These are phyloP conservation scores for Acleris literana DNA, from an alignment of 2,888 invertebrate species.

Conservation along the genomic window DNA sequence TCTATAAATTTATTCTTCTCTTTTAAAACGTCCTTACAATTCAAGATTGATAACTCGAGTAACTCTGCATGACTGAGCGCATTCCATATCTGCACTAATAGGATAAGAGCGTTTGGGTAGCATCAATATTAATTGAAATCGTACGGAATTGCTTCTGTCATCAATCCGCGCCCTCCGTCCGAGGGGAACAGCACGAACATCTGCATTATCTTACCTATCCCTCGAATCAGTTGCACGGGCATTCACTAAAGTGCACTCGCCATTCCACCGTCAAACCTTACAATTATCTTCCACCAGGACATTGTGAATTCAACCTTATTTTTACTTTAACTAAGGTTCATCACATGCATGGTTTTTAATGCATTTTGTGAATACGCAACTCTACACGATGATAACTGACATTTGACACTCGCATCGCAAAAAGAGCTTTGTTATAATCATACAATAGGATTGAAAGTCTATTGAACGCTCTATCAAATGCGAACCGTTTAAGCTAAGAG, in stretches of 20 bases:
- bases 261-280: constrained; percentile 71
- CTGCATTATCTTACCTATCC: constrained; percentile 81
- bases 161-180: constrained; percentile 57
- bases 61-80: constrained; percentile 9
- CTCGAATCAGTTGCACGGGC: constrained; percentile 74
- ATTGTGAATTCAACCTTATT: constrained; percentile 47
- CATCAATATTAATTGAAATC: constrained; percentile 79
- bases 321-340: constrained; percentile 39
- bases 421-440: constrained; percentile 41
- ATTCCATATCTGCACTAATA: constrained; percentile 21
- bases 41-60: background rate
- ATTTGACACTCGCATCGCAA: constrained; percentile 42
- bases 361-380: constrained; percentile 47
- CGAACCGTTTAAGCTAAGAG: constrained; percentile 78
- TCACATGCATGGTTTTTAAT: constrained; percentile 39
- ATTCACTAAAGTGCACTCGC: constrained; percentile 79
- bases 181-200: constrained; percentile 62
- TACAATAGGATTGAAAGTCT: constrained; percentile 46
- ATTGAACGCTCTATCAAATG: constrained; percentile 42
- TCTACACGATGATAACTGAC: constrained; percentile 71
- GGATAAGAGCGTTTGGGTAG: constrained; percentile 46
- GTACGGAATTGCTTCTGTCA: constrained; percentile 74
- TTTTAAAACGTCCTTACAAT: background rate
- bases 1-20: background rate
- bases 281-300: constrained; percentile 52